Conservation (phyloP, 1,140 invertebrate genomes). For the Whitmania pigra region DNA sequence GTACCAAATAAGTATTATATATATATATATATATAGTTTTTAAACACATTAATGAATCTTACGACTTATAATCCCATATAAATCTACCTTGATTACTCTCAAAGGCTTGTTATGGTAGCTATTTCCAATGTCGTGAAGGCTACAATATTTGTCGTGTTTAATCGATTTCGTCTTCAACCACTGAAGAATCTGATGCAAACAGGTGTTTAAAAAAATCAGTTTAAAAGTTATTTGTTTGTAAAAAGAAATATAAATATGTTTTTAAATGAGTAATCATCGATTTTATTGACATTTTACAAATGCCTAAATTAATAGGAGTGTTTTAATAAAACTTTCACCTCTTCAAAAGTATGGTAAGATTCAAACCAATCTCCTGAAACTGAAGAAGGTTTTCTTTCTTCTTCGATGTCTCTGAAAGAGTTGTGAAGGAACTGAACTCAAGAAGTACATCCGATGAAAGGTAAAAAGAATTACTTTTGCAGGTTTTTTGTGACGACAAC, state of each 20-base stretch:
- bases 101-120: neutral
- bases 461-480: neutral
- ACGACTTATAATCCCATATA: no score
- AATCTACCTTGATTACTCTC: neutral
- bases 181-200: neutral
- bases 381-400: conserved; percentile 4
- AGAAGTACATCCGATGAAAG: no score
- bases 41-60: no score
- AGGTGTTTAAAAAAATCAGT: neutral
- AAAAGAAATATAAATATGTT: neutral
- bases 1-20: no score
- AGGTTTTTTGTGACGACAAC: neutral
- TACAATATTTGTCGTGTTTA: neutral
- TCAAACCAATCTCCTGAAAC: neutral
- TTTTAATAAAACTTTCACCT: neutral
- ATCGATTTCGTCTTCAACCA: neutral
- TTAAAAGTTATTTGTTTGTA: neutral
- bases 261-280: neutral
- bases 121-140: neutral
- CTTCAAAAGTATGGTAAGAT: neutral
- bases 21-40: no score
- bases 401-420: neutral
- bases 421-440: neutral
- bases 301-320: no score
- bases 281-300: neutral